Percentiles rank a stretch among this genome's conserved stretches.
Conservation (phyloP, 2,797 vertebrate species). For the Pseudochaenichthys georgianus region DNA sequence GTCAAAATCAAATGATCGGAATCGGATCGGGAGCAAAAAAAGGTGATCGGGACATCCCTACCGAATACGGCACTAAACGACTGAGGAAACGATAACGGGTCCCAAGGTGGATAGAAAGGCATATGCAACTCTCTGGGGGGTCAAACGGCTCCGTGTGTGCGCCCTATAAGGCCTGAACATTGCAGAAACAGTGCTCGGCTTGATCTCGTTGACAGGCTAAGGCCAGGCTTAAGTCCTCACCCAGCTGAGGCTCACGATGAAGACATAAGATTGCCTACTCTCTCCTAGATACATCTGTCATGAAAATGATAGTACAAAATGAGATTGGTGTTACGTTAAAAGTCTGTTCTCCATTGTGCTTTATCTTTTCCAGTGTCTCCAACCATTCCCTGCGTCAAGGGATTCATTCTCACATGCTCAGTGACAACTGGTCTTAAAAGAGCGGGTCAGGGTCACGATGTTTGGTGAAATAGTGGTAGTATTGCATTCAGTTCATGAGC, state of each 20-base stretch:
- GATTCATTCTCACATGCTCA: conserved; percentile 31
- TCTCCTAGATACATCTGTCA: conserved; percentile 67
- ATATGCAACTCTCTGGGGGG: no score
- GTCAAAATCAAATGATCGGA: no score
- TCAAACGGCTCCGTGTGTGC: no score
- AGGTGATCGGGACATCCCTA: no score
- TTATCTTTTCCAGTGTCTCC: conserved; percentile 34
- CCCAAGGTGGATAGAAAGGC: no score
- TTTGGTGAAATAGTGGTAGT: neutral
- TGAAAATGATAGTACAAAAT: conserved; percentile 41
- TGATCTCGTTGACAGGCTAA: conserved; percentile 61
- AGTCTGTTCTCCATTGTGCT: conserved; percentile 32
- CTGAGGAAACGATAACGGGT: no score
- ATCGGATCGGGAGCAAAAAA: no score
- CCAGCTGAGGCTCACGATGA: conserved; percentile 49
- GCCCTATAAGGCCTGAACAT: conserved; percentile 46
- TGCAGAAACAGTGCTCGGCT: conserved; percentile 51
- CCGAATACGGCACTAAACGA: no score
- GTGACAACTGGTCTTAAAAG: conserved; percentile 27
- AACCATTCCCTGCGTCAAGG: conserved; percentile 32
- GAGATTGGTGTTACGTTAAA: conserved; percentile 44
- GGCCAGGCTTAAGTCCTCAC: conserved; percentile 53
- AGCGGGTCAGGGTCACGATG: conserved; percentile 4
- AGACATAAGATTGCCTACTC: conserved; percentile 63
- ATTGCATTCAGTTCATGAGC: neutral